Evolutionary conservation across 2,888 invertebrate species (phyloP), one percentile per base, ranked within the genome.

Genomic region (Hirtodrosophila confusa): DNA sequence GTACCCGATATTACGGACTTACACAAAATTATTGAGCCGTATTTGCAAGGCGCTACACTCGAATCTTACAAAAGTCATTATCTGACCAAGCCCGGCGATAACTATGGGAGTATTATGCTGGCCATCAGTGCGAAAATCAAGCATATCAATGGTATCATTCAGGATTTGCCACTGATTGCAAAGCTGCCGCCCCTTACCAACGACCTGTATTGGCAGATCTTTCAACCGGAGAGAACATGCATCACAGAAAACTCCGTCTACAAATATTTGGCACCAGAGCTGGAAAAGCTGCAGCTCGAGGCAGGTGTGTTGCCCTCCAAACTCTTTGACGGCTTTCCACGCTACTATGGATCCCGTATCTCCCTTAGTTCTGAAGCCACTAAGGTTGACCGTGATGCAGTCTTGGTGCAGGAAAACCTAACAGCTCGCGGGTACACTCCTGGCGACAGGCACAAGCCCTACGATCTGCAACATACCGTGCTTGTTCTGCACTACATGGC

Each of bases 71-170:
- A 88, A 11, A 90, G 90, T 8, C 89, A 89, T 11, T 89, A 89
- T 64, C 85, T 93, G n/a, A 93, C 93, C 8, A 92, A 92, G 12
- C 92, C 93, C 0, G 94, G 94, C 0, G 94, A 94, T 76, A 94
- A 94, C 82, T 94, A 94, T 80, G 94, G 94, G 2, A 94, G 94
- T 73, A 90, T 93, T 0, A 94, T 94, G 90, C 77, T 94, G 0
- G 91, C 92, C 0, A 77, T 92, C 3, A 73, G 74, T 27, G 89
- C 92, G 0, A 90, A 88, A 61, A 74, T 93, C 8, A 84, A 84
- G 24, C 82, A 80, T n/a, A 2, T 69, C 0, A 61, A 87, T 61
- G 89, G 82, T 0, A 51, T 27, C 7, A 56, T 69, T 5, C 90
- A 92, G 68, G 89, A 90, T 7, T 72, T 93, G 27, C 77, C 93